Evolutionary conservation across 2,113 vertebrate species (phyloP).

Genomic region (Hemibagrus wyckioides): DNA sequence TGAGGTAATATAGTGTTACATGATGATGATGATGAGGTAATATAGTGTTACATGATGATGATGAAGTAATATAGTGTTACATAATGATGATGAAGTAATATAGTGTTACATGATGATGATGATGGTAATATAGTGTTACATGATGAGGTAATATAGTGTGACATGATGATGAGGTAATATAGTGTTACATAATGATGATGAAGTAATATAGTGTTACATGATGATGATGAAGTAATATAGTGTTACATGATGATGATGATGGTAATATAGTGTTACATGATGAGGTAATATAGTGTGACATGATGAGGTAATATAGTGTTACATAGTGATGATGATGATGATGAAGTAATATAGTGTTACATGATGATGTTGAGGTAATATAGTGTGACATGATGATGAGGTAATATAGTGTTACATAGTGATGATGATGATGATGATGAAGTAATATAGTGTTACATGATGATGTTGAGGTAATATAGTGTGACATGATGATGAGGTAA

Average conservation of each 20-base stretch:
- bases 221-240: neutral
- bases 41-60: neutral
- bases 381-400: neutral
- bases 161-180: too few species aligned
- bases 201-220: too few species aligned
- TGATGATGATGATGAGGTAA: neutral
- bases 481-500: neutral
- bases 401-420: neutral
- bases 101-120: neutral
- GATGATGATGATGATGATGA: neutral
- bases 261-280: too few species aligned
- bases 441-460: neutral
- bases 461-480: neutral
- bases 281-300: neutral
- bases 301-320: too few species aligned
- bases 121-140: too few species aligned
- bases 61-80: neutral
- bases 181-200: too few species aligned
- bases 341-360: neutral
- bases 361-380: too few species aligned
- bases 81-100: neutral
- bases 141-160: neutral
- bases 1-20: too few species aligned
- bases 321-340: neutral
- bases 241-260: neutral